These are phyloP conservation scores for Herpailurus yagouaroundi DNA, from an alignment of 2,113 vertebrate species.

Conservation along the genomic window DNA sequence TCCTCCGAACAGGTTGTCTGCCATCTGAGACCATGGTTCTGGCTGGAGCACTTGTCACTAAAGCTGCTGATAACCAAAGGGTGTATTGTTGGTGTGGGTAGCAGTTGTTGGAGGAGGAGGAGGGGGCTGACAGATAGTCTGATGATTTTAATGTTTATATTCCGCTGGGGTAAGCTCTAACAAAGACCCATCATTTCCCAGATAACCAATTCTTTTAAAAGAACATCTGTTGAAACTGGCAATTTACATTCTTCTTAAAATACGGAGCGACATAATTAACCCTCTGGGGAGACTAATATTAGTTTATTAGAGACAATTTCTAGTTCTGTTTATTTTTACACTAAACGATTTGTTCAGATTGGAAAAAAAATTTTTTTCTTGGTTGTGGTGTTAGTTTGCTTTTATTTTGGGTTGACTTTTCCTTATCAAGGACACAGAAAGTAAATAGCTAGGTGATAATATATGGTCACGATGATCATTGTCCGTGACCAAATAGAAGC, in stretches of 20 bases:
- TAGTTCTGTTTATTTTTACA: slow-evolving; percentile 78
- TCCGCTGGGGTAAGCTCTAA: slow-evolving; percentile 81
- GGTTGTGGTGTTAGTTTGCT: not conserved
- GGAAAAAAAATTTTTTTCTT: not conserved
- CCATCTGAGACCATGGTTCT: not conserved
- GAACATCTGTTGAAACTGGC: slow-evolving; percentile 86
- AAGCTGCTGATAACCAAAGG: slow-evolving; percentile 45
- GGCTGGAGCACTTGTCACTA: not conserved
- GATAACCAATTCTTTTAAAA: slow-evolving; percentile 84
- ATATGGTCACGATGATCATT: fast-evolving
- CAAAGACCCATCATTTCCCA: slow-evolving; percentile 84
- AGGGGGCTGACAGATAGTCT: slow-evolving; percentile 62
- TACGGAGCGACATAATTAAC: slow-evolving; percentile 84
- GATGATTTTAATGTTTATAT: slow-evolving; percentile 82
- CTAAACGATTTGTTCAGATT: slow-evolving; percentile 75
- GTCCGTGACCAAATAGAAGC: not conserved
- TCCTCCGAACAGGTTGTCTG: not conserved
- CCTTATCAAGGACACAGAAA: not conserved
- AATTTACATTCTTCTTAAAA: slow-evolving; percentile 87
- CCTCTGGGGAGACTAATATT: slow-evolving; percentile 85
- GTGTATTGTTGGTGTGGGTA: slow-evolving; percentile 49
- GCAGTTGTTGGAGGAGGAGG: slow-evolving; percentile 66
- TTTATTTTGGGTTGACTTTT: not conserved
- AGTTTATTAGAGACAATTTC: slow-evolving; percentile 85
- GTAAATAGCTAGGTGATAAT: not conserved